Evolutionary conservation across 2,797 vertebrate genomes (phyloP).

Genomic region (Anguilla obscura): DNA sequence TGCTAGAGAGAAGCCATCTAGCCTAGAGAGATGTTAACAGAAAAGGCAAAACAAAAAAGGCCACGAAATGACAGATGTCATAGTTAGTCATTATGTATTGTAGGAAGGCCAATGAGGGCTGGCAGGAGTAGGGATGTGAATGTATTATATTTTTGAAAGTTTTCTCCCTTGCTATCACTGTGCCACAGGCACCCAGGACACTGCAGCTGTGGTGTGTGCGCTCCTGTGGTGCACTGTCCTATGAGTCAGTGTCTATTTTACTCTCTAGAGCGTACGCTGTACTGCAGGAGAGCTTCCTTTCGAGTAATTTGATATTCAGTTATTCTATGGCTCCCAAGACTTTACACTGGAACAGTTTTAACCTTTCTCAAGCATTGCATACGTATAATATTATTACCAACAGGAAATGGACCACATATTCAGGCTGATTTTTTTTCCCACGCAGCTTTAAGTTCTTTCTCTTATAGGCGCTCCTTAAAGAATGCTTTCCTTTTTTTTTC

Average conservation of each 20-base stretch:
- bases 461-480: background rate
- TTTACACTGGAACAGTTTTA: background rate
- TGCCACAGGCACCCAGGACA: background rate
- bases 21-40: conserved; percentile 61
- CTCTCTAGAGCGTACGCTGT: too few relatives aligned
- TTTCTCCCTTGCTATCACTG: background rate
- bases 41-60: background rate
- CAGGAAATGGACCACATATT: background rate
- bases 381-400: background rate
- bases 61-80: background rate
- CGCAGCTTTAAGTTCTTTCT: background rate
- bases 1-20: conserved; percentile 61
- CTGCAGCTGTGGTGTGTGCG: background rate
- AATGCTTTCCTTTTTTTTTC: background rate
- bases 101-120: background rate
- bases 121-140: background rate
- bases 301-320: conserved; percentile 50
- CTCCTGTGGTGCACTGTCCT: background rate
- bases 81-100: background rate
- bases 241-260: background rate
- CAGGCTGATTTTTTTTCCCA: background rate
- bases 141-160: background rate
- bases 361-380: background rate
- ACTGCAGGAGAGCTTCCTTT: background rate
- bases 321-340: background rate